Conservation (phyloP, 1,140 invertebrate species). For the Drosophila kepulauana region DNA sequence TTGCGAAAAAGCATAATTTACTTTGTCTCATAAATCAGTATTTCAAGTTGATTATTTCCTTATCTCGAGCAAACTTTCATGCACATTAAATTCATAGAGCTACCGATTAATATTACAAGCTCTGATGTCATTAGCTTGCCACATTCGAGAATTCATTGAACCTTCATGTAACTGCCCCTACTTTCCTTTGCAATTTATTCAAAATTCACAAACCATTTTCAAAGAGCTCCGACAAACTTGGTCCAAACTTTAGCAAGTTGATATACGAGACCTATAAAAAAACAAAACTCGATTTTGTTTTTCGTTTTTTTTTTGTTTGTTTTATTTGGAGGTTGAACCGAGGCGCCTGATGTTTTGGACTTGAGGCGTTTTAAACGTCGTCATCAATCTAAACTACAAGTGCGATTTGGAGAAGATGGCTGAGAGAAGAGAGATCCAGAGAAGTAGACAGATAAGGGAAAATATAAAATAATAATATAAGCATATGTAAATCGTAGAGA, state of each 20-base stretch:
- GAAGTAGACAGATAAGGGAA: not conserved
- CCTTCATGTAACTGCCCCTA: slow-evolving; percentile 14
- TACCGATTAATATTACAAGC: slow-evolving; percentile 32
- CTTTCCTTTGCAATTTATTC: slow-evolving; percentile 20
- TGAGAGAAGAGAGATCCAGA: not conserved
- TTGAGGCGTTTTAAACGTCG: slow-evolving; percentile 51
- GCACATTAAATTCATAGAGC: slow-evolving; percentile 34
- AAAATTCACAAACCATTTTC: slow-evolving; percentile 3
- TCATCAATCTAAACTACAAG: slow-evolving; percentile 68
- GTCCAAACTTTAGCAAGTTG: slow-evolving; percentile 19
- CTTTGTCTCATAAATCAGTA: not conserved
- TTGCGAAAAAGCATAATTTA: not conserved
- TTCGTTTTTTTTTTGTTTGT: not conserved
- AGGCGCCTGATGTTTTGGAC: slow-evolving; percentile 35
- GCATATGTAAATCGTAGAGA: slow-evolving; percentile 62
- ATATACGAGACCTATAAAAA: slow-evolving; percentile 24
- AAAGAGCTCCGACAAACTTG: slow-evolving; percentile 9
- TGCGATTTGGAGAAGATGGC: not conserved
- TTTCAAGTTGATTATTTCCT: slow-evolving; percentile 11
- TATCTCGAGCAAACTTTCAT: slow-evolving; percentile 22
- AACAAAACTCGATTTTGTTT: slow-evolving; percentile 19
- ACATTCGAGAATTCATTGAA: not conserved
- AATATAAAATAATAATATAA: slow-evolving; percentile 27
- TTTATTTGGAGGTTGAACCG: slow-evolving; percentile 4
- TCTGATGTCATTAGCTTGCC: slow-evolving; percentile 10